Conservation (phyloP, 2,113 vertebrate species). For the Dipodomys spectabilis region DNA sequence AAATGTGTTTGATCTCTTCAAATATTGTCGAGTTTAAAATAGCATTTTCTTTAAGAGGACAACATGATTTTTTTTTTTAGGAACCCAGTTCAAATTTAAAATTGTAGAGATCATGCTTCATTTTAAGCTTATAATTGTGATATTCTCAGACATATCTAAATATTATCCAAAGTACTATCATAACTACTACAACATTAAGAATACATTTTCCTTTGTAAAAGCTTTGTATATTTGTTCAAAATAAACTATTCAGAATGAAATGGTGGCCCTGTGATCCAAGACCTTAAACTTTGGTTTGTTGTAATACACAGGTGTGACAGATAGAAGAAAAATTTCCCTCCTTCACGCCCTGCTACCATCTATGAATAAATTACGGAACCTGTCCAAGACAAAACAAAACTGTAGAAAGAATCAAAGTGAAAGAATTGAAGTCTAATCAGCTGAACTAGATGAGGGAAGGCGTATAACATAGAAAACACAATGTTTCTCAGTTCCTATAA, state of each 20-base stretch:
- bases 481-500: neutral
- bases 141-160: neutral
- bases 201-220: neutral
- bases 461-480: neutral
- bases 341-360: neutral
- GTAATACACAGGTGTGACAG: neutral
- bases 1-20: constrained; percentile 22
- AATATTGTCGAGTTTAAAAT: constrained; percentile 23
- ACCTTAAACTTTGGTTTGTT: neutral
- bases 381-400: no score
- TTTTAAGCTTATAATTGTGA: neutral
- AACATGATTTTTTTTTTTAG: neutral
- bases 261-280: neutral
- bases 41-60: neutral
- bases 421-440: neutral
- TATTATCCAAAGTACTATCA: neutral
- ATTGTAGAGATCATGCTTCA: neutral
- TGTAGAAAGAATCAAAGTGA: neutral
- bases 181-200: neutral
- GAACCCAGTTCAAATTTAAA: neutral
- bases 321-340: neutral
- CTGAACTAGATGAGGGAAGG: neutral
- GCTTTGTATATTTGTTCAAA: neutral
- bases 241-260: neutral
- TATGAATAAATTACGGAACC: no score